Base-by-base conservation (phyloP, 2,888 invertebrate genomes). In the Melangyna quadrimaculata region DNA sequence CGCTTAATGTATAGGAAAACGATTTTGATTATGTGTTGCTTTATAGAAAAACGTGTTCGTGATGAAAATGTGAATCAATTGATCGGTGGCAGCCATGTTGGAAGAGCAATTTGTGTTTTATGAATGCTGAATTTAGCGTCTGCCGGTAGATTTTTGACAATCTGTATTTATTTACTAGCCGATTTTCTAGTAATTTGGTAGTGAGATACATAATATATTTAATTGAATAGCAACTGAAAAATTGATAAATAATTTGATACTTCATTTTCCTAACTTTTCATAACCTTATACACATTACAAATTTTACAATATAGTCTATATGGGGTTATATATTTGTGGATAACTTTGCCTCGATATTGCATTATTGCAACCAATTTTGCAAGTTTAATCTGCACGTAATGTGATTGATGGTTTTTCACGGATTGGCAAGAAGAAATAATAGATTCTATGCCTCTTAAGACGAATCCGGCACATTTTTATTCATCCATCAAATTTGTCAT, bases 61-160 rank as follows among this genome's bases (percentile, higher is more conserved):
- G 65, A 65, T 29, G 45, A 7, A 45, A 27, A 63, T 61, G 17
- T 7, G 10, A 43, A 63, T 43, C 27, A 43, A 63, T 65, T 45
- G 43, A 45, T 43, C 19, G 19, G 27, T 9, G 27, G 65, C n/a
- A 29, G 65, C 32, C 29, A 19, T 32, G 14, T 45, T 29, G 22
- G 43, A 43, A 19, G 40, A 65, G 19, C 8, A 17, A 27, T 29
- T 65, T 19, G 43, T 65, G 43, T 10, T 40, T 5, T 61, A 40
- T 40, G 40, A 40, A 32, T 45, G 12, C 27, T 17, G 14, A 17
- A 0, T 19, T 45, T 3, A 29, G 17, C 14, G 8, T 19, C 5
- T 6, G 5, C 12, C n/a, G 29, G 19, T 27, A n/a, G 40, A 35
- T n/a, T 43, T 43, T 22, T 37, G 37, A 59, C 59, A 59, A 14